phyloP scores from a whole-genome alignment of 2,888 invertebrate genomes.

The Pristionchus maxplancki region DNA sequence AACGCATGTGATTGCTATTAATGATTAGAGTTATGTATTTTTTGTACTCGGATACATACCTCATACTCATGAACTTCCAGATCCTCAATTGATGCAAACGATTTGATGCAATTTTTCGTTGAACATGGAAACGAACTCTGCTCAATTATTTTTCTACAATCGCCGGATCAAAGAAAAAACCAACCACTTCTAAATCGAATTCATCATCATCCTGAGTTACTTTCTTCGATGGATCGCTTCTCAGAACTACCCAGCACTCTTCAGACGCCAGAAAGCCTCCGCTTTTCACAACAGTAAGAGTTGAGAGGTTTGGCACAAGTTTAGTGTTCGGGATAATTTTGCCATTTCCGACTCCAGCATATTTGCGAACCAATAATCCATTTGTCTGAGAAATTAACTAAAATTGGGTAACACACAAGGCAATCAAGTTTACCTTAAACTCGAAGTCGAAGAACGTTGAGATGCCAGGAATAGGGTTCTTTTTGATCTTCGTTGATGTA shows the following conservation, averaged over 20 bases:
- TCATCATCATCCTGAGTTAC: neutral
- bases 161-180: neutral
- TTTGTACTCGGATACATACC: neutral
- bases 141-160: neutral
- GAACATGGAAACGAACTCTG: neutral
- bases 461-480: neutral
- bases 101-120: neutral
- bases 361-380: neutral
- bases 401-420: neutral
- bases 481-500: neutral
- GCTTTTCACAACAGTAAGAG: neutral
- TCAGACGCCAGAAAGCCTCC: neutral
- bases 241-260: neutral
- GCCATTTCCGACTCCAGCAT: neutral
- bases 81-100: neutral
- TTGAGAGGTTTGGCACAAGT: neutral
- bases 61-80: neutral
- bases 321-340: neutral
- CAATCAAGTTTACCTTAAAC: neutral
- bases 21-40: neutral
- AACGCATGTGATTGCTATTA: neutral
- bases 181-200: neutral
- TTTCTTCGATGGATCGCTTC: neutral
- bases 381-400: neutral
- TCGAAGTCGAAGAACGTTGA: neutral